These are phyloP conservation scores for Agelastica alni DNA, from an alignment of 2,888 invertebrate genomes.

Conservation along the genomic window DNA sequence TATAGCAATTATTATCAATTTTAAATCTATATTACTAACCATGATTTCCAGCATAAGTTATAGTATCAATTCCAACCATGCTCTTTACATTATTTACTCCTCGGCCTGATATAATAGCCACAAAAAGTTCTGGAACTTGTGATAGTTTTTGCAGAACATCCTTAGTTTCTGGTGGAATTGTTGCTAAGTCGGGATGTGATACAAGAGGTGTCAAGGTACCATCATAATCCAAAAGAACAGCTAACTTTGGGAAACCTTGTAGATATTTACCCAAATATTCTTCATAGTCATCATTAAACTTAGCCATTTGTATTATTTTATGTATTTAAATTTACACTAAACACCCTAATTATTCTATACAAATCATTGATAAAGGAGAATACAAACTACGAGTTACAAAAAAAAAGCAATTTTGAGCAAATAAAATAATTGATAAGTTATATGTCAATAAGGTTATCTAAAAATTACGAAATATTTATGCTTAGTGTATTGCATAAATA, in stretches of 20 bases:
- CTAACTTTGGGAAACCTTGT: conserved; percentile 63
- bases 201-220: conserved; percentile 87
- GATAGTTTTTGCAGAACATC: conserved; percentile 77
- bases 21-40: too few species aligned
- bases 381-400: too few species aligned
- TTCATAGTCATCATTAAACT: conserved; percentile 32
- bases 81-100: conserved; percentile 84
- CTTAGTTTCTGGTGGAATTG: conserved; percentile 81
- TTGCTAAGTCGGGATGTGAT: conserved; percentile 85
- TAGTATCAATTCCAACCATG: conserved; percentile 88
- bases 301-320: too few species aligned
- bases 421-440: not conserved
- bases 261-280: conserved; percentile 36
- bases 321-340: too few species aligned
- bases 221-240: conserved; percentile 83
- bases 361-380: too few species aligned
- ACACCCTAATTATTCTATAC: too few species aligned
- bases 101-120: conserved; percentile 83
- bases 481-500: too few species aligned
- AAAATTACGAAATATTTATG: not conserved
- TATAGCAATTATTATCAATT: too few species aligned
- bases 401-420: too few species aligned
- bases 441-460: conserved; percentile 15
- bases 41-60: conserved; percentile 88
- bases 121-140: conserved; percentile 81